Evolutionary conservation across 2,888 invertebrate species (phyloP).

Genomic region (Lymantria dispar): DNA sequence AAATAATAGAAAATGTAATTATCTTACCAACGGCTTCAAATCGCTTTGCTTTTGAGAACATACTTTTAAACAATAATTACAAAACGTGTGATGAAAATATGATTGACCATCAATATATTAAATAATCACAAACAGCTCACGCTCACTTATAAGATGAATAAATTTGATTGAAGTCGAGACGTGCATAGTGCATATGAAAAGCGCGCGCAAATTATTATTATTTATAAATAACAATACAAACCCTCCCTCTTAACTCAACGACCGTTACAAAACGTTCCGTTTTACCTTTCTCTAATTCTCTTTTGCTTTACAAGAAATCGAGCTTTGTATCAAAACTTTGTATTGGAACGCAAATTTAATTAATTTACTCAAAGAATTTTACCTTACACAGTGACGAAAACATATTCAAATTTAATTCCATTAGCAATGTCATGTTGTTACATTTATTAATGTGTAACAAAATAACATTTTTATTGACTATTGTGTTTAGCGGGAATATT

Average conservation of each 20-base stretch:
- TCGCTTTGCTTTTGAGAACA: conserved; percentile 77
- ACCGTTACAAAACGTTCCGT: conserved; percentile 48
- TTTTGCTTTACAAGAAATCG: no score
- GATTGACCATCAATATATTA: neutral
- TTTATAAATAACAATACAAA: conserved; percentile 9
- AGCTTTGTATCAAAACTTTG: no score
- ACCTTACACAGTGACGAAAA: no score
- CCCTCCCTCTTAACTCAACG: conserved; percentile 10
- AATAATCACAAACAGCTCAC: neutral
- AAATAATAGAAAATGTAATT: neutral
- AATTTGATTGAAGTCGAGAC: conserved; percentile 1
- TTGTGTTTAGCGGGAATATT: no score
- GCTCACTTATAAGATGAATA: conserved; percentile 13
- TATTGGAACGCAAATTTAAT: no score
- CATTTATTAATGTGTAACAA: no score
- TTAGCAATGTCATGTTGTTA: no score
- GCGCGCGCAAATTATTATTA: conserved; percentile 39
- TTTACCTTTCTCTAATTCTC: conserved; percentile 1
- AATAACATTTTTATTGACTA: no score
- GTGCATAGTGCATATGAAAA: conserved; percentile 2
- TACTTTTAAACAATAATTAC: conserved; percentile 25
- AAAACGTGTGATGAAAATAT: neutral
- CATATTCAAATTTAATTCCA: no score
- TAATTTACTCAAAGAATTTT: no score
- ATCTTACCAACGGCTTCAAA: conserved; percentile 67